Conservation (phyloP, 2,888 invertebrate genomes). For the Nomada lathburiana region DNA sequence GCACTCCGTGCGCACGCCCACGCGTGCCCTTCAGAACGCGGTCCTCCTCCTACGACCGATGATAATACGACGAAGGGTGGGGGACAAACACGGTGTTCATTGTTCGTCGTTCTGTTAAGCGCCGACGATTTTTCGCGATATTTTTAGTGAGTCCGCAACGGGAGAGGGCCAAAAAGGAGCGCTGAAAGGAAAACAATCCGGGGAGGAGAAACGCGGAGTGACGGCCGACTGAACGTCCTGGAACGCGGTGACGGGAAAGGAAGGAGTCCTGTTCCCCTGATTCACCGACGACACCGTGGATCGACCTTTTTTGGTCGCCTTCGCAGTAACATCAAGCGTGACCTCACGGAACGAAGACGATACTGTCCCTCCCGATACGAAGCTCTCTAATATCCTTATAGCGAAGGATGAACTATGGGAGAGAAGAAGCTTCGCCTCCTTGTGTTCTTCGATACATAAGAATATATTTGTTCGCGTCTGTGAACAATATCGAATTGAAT, state of each 20-base stretch:
- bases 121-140: constrained; percentile 64
- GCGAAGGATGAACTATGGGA: too few species aligned
- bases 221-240: neutral
- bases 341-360: neutral
- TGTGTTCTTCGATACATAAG: too few species aligned
- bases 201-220: neutral
- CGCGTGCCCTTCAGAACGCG: constrained; percentile 75
- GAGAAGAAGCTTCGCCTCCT: too few species aligned
- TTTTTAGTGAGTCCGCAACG: constrained; percentile 62
- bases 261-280: constrained; percentile 12
- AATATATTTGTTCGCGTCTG: neutral
- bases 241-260: neutral
- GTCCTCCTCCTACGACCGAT: constrained; percentile 69
- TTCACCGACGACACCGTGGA: neutral
- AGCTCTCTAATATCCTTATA: too few species aligned
- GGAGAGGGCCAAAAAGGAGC: neutral
- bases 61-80: constrained; percentile 68
- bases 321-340: neutral
- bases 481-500: neutral
- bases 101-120: constrained; percentile 64
- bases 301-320: constrained; percentile 5
- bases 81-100: constrained; percentile 63
- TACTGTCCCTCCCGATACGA: neutral
- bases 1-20: constrained; percentile 63
- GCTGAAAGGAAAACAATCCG: constrained; percentile 16